Percentiles rank a stretch among this genome's conserved stretches.
These are phyloP conservation scores for Amphiprion clarkii DNA, from an alignment of 2,797 vertebrate genomes.

Conservation along the genomic window DNA sequence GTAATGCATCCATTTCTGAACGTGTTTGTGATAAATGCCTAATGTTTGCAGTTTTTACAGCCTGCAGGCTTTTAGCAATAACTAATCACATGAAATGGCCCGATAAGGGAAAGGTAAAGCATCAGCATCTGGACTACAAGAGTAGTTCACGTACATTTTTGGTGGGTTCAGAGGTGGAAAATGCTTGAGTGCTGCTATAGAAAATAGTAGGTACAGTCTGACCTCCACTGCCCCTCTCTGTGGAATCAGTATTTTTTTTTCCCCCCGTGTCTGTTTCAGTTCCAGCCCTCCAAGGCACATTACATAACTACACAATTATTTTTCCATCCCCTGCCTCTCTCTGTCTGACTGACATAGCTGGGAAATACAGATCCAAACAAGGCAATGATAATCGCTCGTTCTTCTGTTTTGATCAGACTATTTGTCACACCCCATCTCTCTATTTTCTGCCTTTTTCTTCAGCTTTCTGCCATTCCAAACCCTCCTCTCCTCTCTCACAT, in stretches of 20 bases:
- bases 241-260: slow-evolving; percentile 45
- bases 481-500: slow-evolving; percentile 5
- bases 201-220: slow-evolving; percentile 59
- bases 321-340: slow-evolving; percentile 61
- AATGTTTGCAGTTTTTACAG: slow-evolving; percentile 39
- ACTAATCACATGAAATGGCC: slow-evolving; percentile 33
- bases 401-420: slow-evolving; percentile 54
- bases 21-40: slow-evolving; percentile 39
- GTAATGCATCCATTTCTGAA: slow-evolving; percentile 20
- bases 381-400: slow-evolving; percentile 73
- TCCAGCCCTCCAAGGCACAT: slow-evolving; percentile 59
- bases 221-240: slow-evolving; percentile 56
- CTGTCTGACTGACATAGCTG: slow-evolving; percentile 60
- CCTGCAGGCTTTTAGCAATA: slow-evolving; percentile 1
- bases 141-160: slow-evolving; percentile 12
- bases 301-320: slow-evolving; percentile 72
- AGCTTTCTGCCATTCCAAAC: not conserved
- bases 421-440: slow-evolving; percentile 56
- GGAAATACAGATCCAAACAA: slow-evolving; percentile 72
- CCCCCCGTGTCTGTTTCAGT: slow-evolving; percentile 42
- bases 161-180: slow-evolving; percentile 9
- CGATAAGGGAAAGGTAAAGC: slow-evolving; percentile 1
- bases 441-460: slow-evolving; percentile 36
- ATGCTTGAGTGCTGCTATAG: slow-evolving; percentile 16
- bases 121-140: slow-evolving; percentile 16